Base-by-base conservation (phyloP, 2,797 vertebrate species). In the Limnodromus scolopaceus region DNA sequence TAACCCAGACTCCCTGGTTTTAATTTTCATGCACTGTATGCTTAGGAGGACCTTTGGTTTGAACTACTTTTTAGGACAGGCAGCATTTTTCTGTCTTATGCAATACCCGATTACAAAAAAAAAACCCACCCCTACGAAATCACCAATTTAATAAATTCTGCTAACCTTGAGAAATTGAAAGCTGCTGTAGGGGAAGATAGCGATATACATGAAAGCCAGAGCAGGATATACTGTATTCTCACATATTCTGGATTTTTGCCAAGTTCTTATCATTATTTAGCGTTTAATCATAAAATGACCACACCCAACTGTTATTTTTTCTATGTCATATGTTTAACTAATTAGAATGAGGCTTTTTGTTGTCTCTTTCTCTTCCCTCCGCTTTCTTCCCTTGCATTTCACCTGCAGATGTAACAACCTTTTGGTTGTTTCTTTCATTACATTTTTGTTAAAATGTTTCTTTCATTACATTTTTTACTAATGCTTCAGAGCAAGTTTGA, bases 1-100 rank as follows among this genome's bases (percentile, higher is more conserved):
- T 89, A 84, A 96, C 84, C 91, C 87, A 85, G 10, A 93, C 70
- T 93, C 89, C 54, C 79, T 78, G 80, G 49, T 92, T 97, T 95
- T 95, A 66, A 87, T 93, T 94, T 80, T 91, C 57, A 45, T 89
- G 9, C 53, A 7, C 71, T 69, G 84, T 88, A 78, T 81, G 54
- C 46, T 94, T 64, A 46, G 87, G 58, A 91, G 48, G 93, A 96
- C 91, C 91, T 92, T 80, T 90, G 91, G 46, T 75, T 92, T 91
- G 87, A 93, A 54, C 75, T 84, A 10, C 9, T 5, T 64, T 64
- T 83, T 77, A 82, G 83, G 85, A 66, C 60, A 87, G 46, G 83
- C 55, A 72, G 55, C 48, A 1, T 75, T 90, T 82, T 74, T 71
- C 63, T 77, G 11, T 45, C 46, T 95, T 86, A 82, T 0, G 10